phyloP scores from a whole-genome alignment of 2,113 vertebrate species.

The Sinocyclocheilus anshuiensis region DNA sequence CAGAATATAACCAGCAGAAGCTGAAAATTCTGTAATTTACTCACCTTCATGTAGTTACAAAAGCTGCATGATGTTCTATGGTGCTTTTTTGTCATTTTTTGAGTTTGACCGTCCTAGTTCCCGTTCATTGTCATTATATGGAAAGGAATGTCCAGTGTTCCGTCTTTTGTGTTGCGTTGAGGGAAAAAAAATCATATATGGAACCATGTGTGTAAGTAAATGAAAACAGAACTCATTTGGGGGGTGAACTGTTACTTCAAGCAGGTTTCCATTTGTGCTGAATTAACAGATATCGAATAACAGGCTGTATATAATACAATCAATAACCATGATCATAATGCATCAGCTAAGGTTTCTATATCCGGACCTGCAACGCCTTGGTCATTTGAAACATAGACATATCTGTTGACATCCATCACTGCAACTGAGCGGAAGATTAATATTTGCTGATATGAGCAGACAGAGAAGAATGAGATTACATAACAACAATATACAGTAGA shows the following conservation, averaged over 20 bases:
- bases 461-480: not conserved
- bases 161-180: not conserved
- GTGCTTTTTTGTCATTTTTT: not conserved
- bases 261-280: conserved; percentile 31
- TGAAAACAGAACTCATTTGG: not conserved
- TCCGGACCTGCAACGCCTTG: conserved; percentile 32
- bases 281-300: conserved; percentile 64
- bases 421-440: not conserved
- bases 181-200: too few relatives aligned
- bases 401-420: not conserved
- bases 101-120: not conserved
- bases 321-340: conserved; percentile 57
- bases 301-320: conserved; percentile 63
- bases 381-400: conserved; percentile 38
- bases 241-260: conserved; percentile 4
- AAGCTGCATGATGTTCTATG: too few relatives aligned
- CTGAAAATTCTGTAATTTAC: not conserved
- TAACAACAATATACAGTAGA: not conserved
- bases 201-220: not conserved
- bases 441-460: not conserved
- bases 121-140: not conserved
- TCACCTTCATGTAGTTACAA: not conserved
- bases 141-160: not conserved
- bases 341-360: conserved; percentile 54
- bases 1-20: not conserved